These are phyloP conservation scores for Lysandra bellargus DNA, from an alignment of 2,888 invertebrate species.

Conservation along the genomic window DNA sequence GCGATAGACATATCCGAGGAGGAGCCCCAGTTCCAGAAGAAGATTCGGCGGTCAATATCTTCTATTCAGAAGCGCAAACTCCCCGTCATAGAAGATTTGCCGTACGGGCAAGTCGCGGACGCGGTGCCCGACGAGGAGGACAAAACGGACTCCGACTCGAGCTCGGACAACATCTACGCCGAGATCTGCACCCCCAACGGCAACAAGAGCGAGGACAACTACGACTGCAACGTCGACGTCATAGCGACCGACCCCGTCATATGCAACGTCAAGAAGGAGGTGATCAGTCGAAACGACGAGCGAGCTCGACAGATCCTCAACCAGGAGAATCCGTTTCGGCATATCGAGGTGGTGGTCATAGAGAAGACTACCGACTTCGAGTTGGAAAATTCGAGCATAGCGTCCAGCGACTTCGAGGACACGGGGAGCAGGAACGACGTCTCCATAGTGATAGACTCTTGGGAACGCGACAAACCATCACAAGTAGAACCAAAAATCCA, in stretches of 20 bases:
- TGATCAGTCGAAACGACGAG: slow-evolving; percentile 71
- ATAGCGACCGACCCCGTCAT: slow-evolving; percentile 74
- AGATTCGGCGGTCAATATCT: slow-evolving; percentile 77
- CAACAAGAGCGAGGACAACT: slow-evolving; percentile 64
- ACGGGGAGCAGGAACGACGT: slow-evolving; percentile 69
- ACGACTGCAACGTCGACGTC: slow-evolving; percentile 69
- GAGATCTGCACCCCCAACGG: slow-evolving; percentile 81
- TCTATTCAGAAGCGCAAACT: slow-evolving; percentile 77
- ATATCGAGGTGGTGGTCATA: slow-evolving; percentile 77
- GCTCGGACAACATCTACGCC: slow-evolving; percentile 85
- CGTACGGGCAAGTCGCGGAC: slow-evolving; percentile 86
- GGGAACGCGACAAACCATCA: slow-evolving; percentile 66
- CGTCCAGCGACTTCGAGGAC: slow-evolving; percentile 70
- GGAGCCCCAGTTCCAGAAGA: slow-evolving; percentile 69
- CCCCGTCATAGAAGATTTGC: slow-evolving; percentile 83
- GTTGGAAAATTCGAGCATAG: slow-evolving; percentile 69
- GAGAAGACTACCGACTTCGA: slow-evolving; percentile 76
- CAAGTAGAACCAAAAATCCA: slow-evolving; percentile 66
- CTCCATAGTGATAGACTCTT: slow-evolving; percentile 69
- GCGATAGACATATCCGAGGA: slow-evolving; percentile 68
- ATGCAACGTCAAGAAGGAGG: slow-evolving; percentile 76
- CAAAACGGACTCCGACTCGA: slow-evolving; percentile 65
- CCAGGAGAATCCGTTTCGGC: slow-evolving; percentile 73
- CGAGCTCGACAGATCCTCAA: slow-evolving; percentile 70
- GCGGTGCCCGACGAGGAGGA: slow-evolving; percentile 78